These are phyloP conservation scores for Halocynthia roretzi DNA, from an alignment of 23 tunicate species.

Conservation along the genomic window DNA sequence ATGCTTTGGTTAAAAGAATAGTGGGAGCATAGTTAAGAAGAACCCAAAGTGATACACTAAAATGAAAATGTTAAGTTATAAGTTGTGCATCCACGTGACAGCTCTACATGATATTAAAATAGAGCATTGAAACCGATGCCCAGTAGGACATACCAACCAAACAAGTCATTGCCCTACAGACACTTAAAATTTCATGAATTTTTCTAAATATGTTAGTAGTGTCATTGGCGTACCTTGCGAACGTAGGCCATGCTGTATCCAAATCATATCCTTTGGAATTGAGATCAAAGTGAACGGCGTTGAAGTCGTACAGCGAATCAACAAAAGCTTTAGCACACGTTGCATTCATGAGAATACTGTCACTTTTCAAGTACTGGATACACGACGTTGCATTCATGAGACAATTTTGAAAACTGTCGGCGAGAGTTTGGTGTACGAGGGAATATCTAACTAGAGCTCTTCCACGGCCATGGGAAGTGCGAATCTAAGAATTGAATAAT, in stretches of 20 bases:
- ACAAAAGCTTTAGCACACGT: constrained; percentile 44
- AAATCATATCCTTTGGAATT: constrained; percentile 89
- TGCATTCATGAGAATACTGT: constrained; percentile 35
- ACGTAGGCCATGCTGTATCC: constrained; percentile 95
- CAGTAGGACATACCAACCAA: too few species aligned
- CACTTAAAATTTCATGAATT: background rate
- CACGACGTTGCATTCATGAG: constrained; percentile 38
- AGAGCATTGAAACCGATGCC: too few species aligned
- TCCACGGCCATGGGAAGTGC: constrained; percentile 72
- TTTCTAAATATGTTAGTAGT: background rate
- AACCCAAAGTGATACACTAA: too few species aligned
- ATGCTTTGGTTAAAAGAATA: too few species aligned
- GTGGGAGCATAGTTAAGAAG: too few species aligned
- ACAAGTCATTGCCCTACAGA: too few species aligned
- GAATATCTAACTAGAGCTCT: constrained; percentile 86
- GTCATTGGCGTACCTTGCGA: constrained; percentile 50
- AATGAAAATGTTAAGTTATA: too few species aligned
- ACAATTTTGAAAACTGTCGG: constrained; percentile 91
- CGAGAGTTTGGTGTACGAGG: constrained; percentile 91
- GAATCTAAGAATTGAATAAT: constrained; percentile 21
- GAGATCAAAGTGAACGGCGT: constrained; percentile 88
- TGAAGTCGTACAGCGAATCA: constrained; percentile 66
- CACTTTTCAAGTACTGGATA: constrained; percentile 33
- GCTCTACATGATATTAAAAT: too few species aligned
- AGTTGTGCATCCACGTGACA: too few species aligned